Evolutionary conservation across 53 echinoderm and acorn worm genomes (phyloP), one percentile per base, ranked within the genome.

Genomic region (Glandiceps talaboti): DNA sequence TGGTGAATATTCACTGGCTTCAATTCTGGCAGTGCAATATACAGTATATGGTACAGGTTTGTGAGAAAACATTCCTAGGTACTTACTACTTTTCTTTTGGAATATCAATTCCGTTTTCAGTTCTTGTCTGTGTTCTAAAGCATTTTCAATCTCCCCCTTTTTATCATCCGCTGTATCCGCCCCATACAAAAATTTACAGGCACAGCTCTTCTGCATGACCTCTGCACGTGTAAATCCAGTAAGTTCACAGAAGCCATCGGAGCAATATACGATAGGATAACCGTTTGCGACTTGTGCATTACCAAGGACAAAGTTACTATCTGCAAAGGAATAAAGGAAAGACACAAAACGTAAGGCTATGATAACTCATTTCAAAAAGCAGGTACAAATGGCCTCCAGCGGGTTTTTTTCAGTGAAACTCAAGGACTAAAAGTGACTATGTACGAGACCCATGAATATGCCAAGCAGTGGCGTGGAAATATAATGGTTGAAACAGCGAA

Each of bases 301-400:
- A n/a, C 96, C 96, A n/a, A 95, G 92, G 73, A 95, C 92, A 75
- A 94, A 94, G 83, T 94, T 94, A 86, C 92, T 92, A 85, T 94
- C 94, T 94, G 94, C 31, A 80, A 73, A 28, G 25, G 33, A 10
- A 75, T 12, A 45, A 20, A 45, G n/a, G n/a, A n/a, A n/a, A n/a
- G n/a, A n/a, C n/a, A n/a, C n/a, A n/a, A n/a, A n/a, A n/a, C n/a
- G n/a, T n/a, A n/a, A n/a, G n/a, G n/a, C n/a, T n/a, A n/a, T n/a
- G n/a, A n/a, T n/a, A n/a, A n/a, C n/a, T n/a, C n/a, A n/a, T n/a
- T n/a, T n/a, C n/a, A n/a, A n/a, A n/a, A n/a, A n/a, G n/a, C n/a
- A n/a, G n/a, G n/a, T n/a, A n/a, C n/a, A n/a, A n/a, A n/a, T n/a
- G n/a, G n/a, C n/a, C n/a, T n/a, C n/a, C n/a, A n/a, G n/a, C n/a